A percentile compares a stretch with the other conserved stretches of the same genome.
Conservation (phyloP, 2,797 vertebrate genomes). For the Micrastur ruficollis region DNA sequence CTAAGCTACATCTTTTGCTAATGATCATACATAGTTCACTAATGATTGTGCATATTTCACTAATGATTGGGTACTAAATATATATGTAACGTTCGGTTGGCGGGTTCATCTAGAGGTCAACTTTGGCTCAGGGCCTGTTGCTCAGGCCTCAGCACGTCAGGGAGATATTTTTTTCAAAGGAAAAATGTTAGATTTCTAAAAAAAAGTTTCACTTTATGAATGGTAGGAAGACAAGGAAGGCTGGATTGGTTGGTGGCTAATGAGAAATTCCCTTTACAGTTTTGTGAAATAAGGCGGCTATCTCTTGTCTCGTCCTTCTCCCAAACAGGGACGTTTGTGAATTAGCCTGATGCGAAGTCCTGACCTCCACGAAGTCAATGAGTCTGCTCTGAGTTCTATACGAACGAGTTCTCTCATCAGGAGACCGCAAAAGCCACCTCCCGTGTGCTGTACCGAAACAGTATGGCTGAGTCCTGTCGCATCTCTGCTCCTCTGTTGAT, state of each 20-base stretch:
- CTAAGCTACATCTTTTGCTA: no score
- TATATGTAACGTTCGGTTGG: no score
- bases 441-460: rapidly evolving
- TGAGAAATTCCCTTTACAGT: neutral
- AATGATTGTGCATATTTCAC: no score
- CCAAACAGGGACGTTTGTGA: neutral
- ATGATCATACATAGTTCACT: no score
- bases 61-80: no score
- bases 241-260: neutral
- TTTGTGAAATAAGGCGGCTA: neutral
- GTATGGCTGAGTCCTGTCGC: rapidly evolving
- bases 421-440: neutral
- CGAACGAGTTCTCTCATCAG: rapidly evolving
- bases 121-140: no score
- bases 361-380: rapidly evolving
- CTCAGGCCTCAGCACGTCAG: no score
- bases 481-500: rapidly evolving
- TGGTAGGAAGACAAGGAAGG: neutral
- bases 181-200: neutral
- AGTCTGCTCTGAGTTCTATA: neutral
- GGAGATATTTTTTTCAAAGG: neutral
- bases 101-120: no score
- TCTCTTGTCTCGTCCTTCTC: neutral
- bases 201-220: neutral
- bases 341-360: neutral